phyloP scores from a whole-genome alignment of 2,797 vertebrate species.

The Anabas testudineus region DNA sequence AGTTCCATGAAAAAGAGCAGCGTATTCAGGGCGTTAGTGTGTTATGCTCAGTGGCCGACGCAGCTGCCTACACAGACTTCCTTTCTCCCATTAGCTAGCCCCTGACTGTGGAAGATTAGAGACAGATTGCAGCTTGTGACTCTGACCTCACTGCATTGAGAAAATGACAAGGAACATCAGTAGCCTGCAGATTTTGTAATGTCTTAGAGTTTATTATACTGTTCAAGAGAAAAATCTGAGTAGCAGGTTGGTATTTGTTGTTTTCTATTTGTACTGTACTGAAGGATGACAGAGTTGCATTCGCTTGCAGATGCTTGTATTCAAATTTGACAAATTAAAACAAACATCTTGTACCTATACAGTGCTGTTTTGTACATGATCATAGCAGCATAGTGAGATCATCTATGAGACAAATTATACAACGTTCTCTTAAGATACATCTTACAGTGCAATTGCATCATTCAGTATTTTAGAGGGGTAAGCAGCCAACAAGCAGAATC shows the following conservation, averaged over 20 bases:
- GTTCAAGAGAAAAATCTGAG: constrained; percentile 45
- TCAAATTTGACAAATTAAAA: constrained; percentile 31
- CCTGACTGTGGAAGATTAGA: constrained; percentile 77
- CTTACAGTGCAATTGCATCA: constrained; percentile 5
- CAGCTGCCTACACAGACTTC: constrained; percentile 73
- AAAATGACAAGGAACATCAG: constrained; percentile 72
- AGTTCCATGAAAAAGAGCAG: constrained; percentile 74
- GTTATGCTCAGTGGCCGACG: constrained; percentile 59
- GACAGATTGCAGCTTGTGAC: constrained; percentile 74
- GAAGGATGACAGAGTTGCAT: neutral
- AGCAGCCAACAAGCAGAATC: constrained; percentile 38
- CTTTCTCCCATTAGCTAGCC: constrained; percentile 59
- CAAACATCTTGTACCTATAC: constrained; percentile 16
- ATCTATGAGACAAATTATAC: constrained; percentile 12
- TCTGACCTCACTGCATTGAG: constrained; percentile 56
- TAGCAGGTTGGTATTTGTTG: constrained; percentile 24
- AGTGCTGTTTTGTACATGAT: neutral
- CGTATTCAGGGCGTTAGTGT: constrained; percentile 65
- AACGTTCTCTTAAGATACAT: constrained; percentile 5
- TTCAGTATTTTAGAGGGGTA: constrained; percentile 19
- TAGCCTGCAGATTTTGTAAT: constrained; percentile 52
- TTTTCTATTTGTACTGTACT: constrained; percentile 20
- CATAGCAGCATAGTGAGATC: constrained; percentile 3
- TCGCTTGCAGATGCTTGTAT: constrained; percentile 17
- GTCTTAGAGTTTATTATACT: constrained; percentile 69